These are phyloP conservation scores for Typhlichthys subterraneus DNA, from an alignment of 2,797 vertebrate genomes.

Conservation along the genomic window DNA sequence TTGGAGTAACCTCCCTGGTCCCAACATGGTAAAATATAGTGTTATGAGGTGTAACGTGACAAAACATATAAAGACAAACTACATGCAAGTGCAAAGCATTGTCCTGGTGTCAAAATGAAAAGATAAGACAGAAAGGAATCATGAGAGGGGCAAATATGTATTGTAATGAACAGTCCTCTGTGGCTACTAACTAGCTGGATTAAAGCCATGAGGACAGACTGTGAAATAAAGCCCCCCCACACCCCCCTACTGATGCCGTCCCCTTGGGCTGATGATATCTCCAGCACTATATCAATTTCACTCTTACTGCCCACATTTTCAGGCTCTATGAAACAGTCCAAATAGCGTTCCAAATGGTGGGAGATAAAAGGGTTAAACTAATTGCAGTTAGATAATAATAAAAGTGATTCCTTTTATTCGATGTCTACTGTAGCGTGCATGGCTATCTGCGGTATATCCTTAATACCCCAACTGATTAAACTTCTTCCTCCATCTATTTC, in stretches of 20 bases:
- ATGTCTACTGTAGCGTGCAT: constrained; percentile 60
- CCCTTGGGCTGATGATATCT: constrained; percentile 82
- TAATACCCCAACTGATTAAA: constrained; percentile 76
- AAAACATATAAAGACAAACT: too few relatives aligned
- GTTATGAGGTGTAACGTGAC: too few relatives aligned
- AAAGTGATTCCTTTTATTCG: constrained; percentile 80
- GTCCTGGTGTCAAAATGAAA: too few relatives aligned
- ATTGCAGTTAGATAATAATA: constrained; percentile 81
- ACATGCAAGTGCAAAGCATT: too few relatives aligned
- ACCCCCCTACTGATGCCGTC: constrained; percentile 64
- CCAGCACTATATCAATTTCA: constrained; percentile 77
- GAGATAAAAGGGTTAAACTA: constrained; percentile 84
- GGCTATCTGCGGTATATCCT: constrained; percentile 66
- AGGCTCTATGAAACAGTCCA: constrained; percentile 81
- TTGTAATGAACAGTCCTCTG: constrained; percentile 35
- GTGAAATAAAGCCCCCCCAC: constrained; percentile 72
- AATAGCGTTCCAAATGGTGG: constrained; percentile 81
- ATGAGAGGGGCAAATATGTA: constrained; percentile 18
- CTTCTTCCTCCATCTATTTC: constrained; percentile 67
- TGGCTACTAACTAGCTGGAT: constrained; percentile 62
- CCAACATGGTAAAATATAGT: too few relatives aligned
- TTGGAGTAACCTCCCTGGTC: too few relatives aligned
- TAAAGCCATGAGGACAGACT: constrained; percentile 77
- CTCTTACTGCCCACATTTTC: constrained; percentile 75
- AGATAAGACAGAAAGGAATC: constrained; percentile 6